These are phyloP conservation scores for Steinernema khuongi DNA, from an alignment of 1,140 invertebrate species.

Conservation along the genomic window DNA sequence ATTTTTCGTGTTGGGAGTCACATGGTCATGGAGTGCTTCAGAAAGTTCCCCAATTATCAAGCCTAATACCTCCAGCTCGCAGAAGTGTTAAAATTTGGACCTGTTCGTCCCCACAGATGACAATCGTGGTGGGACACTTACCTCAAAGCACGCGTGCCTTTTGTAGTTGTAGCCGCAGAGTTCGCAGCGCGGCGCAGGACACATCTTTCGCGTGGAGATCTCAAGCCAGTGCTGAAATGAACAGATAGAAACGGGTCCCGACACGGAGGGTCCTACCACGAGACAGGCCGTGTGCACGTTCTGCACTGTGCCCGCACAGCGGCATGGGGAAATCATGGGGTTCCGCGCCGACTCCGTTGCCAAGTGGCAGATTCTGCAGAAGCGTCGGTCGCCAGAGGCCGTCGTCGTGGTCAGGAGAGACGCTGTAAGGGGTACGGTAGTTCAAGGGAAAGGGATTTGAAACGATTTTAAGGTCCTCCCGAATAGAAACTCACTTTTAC, in stretches of 20 bases:
- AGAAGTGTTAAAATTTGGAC: no score
- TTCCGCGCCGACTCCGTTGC: constrained; percentile 60
- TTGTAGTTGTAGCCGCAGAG: constrained; percentile 25
- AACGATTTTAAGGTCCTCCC: neutral
- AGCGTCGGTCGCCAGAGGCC: neutral
- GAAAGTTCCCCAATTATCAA: no score
- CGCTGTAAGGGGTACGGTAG: neutral
- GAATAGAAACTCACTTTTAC: neutral
- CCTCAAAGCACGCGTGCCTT: constrained; percentile 18
- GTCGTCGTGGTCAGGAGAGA: neutral
- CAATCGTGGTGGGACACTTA: neutral
- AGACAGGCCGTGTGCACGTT: constrained; percentile 64
- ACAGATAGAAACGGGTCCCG: neutral
- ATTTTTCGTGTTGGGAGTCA: no score
- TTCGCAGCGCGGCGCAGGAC: constrained; percentile 22
- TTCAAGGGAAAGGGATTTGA: no score
- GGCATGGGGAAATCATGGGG: constrained; percentile 64
- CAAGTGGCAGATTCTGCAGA: constrained; percentile 36
- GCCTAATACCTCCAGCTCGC: no score
- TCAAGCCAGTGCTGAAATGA: constrained; percentile 29
- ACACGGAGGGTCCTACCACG: constrained; percentile 61
- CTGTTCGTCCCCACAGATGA: no score
- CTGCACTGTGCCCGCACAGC: constrained; percentile 64
- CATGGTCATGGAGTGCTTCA: no score
- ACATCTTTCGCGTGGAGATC: constrained; percentile 26